Evolutionary conservation across 1,140 invertebrate genomes (phyloP).

Genomic region (Gryllus bimaculatus): DNA sequence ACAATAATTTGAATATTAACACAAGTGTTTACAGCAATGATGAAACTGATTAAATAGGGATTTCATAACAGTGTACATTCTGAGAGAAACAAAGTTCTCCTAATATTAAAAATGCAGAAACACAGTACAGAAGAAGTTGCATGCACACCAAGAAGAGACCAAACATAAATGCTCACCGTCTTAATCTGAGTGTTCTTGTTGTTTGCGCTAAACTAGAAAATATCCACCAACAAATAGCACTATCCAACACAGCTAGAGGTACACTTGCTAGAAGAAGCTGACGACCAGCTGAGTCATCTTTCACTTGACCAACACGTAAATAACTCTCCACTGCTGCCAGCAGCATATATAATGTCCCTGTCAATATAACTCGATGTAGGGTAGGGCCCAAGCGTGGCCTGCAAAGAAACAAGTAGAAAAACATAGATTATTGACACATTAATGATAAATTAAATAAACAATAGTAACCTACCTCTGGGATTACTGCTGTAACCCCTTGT

Average conservation of each 20-base stretch:
- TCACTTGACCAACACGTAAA: slow-evolving; percentile 59
- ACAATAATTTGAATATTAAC: too few relatives aligned
- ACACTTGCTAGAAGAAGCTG: slow-evolving; percentile 62
- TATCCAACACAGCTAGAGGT: slow-evolving; percentile 60
- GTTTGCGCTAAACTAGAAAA: slow-evolving; percentile 83
- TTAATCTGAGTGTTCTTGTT: slow-evolving; percentile 71
- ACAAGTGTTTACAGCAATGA: too few relatives aligned
- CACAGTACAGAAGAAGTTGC: too few relatives aligned
- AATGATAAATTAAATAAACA: neutral
- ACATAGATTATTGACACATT: slow-evolving; percentile 18
- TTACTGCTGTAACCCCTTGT: too few relatives aligned
- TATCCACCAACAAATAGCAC: slow-evolving; percentile 72
- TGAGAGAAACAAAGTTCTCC: too few relatives aligned
- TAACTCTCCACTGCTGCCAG: slow-evolving; percentile 75
- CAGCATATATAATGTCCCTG: slow-evolving; percentile 72
- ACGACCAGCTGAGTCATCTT: slow-evolving; percentile 48
- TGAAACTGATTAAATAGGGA: too few relatives aligned
- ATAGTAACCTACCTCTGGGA: neutral
- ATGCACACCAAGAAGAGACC: neutral
- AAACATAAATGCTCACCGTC: slow-evolving; percentile 38
- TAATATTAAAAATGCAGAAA: too few relatives aligned
- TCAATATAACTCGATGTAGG: slow-evolving; percentile 72
- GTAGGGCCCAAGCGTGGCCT: slow-evolving; percentile 78
- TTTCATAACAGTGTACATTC: too few relatives aligned
- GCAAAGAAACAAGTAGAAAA: slow-evolving; percentile 27